Conservation (phyloP, 1,140 invertebrate genomes). For the Antheraea mylitta region DNA sequence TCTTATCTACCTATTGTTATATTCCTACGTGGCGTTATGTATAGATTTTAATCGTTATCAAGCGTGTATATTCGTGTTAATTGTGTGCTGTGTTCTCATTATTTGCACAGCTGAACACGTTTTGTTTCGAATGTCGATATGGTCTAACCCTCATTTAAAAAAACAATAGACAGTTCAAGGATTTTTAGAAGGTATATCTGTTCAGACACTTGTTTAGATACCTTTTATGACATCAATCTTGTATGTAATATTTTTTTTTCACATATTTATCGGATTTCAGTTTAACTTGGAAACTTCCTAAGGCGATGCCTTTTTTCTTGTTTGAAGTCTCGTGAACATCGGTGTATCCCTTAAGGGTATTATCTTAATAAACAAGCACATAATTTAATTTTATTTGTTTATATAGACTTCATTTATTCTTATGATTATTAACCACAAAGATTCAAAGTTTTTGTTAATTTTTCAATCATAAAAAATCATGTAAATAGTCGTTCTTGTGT, state of each 20-base stretch:
- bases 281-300: too few relatives aligned
- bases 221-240: neutral
- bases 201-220: neutral
- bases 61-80: neutral
- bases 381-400: too few relatives aligned
- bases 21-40: conserved; percentile 19
- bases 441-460: too few relatives aligned
- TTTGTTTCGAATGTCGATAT: neutral
- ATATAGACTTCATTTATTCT: too few relatives aligned
- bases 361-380: too few relatives aligned
- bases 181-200: neutral
- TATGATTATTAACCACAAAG: too few relatives aligned
- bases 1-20: conserved; percentile 42
- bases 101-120: conserved; percentile 14
- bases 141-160: neutral
- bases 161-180: neutral
- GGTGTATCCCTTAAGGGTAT: too few relatives aligned
- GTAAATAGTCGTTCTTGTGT: too few relatives aligned
- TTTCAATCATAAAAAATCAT: too few relatives aligned
- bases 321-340: too few relatives aligned
- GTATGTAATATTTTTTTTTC: neutral
- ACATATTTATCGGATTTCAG: too few relatives aligned
- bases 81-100: neutral
- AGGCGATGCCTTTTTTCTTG: too few relatives aligned
- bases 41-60: conserved; percentile 10